A percentile compares a stretch with the other conserved stretches of the same genome.
phyloP scores from a whole-genome alignment of 2,888 invertebrate genomes.

The Globia sparganii region DNA sequence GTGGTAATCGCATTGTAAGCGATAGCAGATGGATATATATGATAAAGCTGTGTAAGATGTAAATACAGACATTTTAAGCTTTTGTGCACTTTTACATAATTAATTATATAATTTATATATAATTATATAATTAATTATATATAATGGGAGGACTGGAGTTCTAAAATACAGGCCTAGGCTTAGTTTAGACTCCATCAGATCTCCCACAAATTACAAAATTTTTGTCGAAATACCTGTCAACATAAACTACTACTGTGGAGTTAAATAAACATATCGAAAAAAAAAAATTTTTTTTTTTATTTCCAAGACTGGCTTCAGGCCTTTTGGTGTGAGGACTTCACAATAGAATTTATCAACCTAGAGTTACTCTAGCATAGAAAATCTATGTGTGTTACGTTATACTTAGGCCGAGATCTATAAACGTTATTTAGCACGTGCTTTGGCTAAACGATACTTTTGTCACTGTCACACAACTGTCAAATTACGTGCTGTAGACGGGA shows the following conservation, averaged over 20 bases:
- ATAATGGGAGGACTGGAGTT: no score
- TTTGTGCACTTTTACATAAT: no score
- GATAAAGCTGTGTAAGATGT: neutral
- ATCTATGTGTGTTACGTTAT: neutral
- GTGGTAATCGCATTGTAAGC: conserved; percentile 17
- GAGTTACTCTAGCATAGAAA: neutral
- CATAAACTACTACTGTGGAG: no score
- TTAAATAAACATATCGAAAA: no score
- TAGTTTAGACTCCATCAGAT: no score
- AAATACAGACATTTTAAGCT: neutral
- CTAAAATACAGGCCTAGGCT: no score
- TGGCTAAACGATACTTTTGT: neutral
- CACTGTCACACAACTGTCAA: neutral
- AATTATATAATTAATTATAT: no score
- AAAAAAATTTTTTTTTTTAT: no score
- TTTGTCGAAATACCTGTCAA: no score
- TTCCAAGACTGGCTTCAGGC: neutral
- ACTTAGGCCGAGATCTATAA: neutral
- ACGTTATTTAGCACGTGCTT: neutral
- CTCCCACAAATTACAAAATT: no score
- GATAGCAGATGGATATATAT: neutral
- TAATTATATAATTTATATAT: no score
- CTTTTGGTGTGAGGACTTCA: neutral
- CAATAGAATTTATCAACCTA: neutral
- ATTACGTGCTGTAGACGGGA: no score